Percentiles rank a stretch among this genome's conserved stretches.
These are phyloP conservation scores for Chymomyza caudatula DNA, from an alignment of 2,888 invertebrate genomes.

Conservation along the genomic window DNA sequence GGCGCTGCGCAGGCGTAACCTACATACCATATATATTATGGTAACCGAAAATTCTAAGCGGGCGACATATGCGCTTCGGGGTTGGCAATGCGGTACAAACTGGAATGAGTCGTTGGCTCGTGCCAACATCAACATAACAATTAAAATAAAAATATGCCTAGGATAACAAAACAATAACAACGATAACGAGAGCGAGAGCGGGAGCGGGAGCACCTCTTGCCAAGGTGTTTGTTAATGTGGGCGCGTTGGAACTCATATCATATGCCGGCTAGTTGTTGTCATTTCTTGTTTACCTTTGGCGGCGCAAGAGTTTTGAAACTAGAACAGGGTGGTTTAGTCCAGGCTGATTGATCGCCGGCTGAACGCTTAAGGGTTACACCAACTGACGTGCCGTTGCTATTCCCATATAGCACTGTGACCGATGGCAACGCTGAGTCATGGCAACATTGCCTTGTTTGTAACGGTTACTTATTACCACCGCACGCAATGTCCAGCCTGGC, in stretches of 20 bases:
- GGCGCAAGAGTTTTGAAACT: conserved; percentile 39
- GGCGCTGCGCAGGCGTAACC: conserved; percentile 4
- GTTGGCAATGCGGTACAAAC: neutral
- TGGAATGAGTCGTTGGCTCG: conserved; percentile 39
- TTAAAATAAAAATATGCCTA: conserved; percentile 57
- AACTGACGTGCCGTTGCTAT: conserved; percentile 51
- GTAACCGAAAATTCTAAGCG: neutral
- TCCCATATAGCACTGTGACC: conserved; percentile 46
- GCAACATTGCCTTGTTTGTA: conserved; percentile 32
- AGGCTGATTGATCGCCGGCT: conserved; percentile 36
- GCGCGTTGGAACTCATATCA: conserved; percentile 35
- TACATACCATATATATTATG: neutral
- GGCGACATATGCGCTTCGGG: conserved; percentile 52
- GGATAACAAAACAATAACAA: conserved; percentile 41
- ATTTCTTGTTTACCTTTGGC: conserved; percentile 27
- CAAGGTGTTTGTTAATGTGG: conserved; percentile 46
- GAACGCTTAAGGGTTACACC: conserved; percentile 57
- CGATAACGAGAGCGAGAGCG: neutral
- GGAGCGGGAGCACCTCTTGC: conserved; percentile 19
- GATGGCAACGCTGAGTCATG: conserved; percentile 39
- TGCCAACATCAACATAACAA: conserved; percentile 67
- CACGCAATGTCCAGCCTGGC: conserved; percentile 47
- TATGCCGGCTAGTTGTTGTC: conserved; percentile 9
- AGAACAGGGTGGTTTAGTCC: conserved; percentile 52
- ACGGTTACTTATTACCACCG: conserved; percentile 46